Percentiles rank a stretch among this genome's conserved stretches.
Conservation (phyloP, 2,113 vertebrate genomes). For the Antechinus stuartii region DNA sequence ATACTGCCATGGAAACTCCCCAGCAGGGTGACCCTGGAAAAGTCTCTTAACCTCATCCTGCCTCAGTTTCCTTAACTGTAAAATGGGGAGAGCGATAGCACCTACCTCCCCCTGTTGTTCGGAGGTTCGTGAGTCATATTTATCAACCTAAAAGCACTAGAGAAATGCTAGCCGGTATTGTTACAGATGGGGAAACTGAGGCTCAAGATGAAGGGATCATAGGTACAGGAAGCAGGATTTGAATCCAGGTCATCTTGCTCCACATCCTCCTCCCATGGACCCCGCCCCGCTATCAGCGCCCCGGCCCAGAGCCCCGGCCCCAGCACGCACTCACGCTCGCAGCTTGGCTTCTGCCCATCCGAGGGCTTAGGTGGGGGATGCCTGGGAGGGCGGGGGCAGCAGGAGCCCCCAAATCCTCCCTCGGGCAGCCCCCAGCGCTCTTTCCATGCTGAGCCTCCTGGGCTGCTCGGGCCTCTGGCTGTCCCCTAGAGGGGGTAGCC, state of each 20-base stretch:
- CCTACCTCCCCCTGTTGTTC: no score
- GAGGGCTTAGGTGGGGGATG: constrained; percentile 17
- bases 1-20: neutral
- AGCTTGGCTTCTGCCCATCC: constrained; percentile 36
- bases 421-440: neutral
- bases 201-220: no score
- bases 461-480: constrained; percentile 38
- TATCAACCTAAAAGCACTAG: neutral
- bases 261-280: constrained; percentile 49
- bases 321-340: constrained; percentile 49
- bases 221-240: neutral
- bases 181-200: neutral
- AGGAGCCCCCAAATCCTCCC: neutral
- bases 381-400: neutral
- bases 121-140: no score
- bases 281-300: constrained; percentile 75
- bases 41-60: neutral
- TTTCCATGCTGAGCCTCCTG: constrained; percentile 63
- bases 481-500: constrained; percentile 49
- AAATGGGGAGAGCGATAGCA: neutral
- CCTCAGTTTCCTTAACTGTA: neutral
- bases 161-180: no score
- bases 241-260: neutral
- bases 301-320: constrained; percentile 71
- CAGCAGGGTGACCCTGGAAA: neutral